phyloP scores from a whole-genome alignment of 2,113 vertebrate species.

The Bubalus kerabau region DNA sequence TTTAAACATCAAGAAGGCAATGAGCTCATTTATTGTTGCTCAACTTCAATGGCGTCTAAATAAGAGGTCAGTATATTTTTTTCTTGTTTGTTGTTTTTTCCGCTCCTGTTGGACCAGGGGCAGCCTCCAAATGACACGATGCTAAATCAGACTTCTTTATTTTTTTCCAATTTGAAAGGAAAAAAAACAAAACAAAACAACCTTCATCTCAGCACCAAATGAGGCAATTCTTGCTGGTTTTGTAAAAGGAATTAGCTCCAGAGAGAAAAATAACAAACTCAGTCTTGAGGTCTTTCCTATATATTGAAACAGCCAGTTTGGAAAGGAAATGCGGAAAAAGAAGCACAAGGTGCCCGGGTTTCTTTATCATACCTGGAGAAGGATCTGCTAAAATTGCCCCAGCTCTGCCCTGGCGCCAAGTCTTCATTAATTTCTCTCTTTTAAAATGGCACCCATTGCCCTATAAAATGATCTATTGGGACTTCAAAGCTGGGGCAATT shows the following conservation, averaged over 20 bases:
- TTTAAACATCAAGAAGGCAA: conserved; percentile 60
- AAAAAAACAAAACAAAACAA: background rate
- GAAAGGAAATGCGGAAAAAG: conserved; percentile 84
- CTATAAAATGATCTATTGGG: conserved; percentile 84
- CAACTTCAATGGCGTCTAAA: conserved; percentile 76
- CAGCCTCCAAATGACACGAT: conserved; percentile 81
- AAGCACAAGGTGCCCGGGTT: conserved; percentile 81
- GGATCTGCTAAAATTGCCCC: conserved; percentile 75
- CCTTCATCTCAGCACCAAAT: conserved; percentile 70
- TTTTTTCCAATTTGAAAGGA: conserved; percentile 63
- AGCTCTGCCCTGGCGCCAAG: conserved; percentile 78
- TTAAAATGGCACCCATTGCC: conserved; percentile 79
- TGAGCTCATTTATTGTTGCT: conserved; percentile 81
- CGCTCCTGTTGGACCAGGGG: conserved; percentile 68
- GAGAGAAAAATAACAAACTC: conserved; percentile 81
- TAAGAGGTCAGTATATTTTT: conserved; percentile 7
- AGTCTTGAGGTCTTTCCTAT: conserved; percentile 79
- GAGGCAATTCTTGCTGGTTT: conserved; percentile 80
- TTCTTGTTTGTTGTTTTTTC: conserved; percentile 72
- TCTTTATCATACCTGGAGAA: conserved; percentile 86
- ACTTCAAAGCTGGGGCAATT: conserved; percentile 85
- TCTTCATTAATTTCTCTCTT: conserved; percentile 32
- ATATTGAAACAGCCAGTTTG: conserved; percentile 79
- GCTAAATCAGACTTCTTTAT: conserved; percentile 75
- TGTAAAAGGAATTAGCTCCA: conserved; percentile 75